Evolutionary conservation across 2,113 vertebrate genomes (phyloP).

Genomic region (Periophthalmodon schlosseri): DNA sequence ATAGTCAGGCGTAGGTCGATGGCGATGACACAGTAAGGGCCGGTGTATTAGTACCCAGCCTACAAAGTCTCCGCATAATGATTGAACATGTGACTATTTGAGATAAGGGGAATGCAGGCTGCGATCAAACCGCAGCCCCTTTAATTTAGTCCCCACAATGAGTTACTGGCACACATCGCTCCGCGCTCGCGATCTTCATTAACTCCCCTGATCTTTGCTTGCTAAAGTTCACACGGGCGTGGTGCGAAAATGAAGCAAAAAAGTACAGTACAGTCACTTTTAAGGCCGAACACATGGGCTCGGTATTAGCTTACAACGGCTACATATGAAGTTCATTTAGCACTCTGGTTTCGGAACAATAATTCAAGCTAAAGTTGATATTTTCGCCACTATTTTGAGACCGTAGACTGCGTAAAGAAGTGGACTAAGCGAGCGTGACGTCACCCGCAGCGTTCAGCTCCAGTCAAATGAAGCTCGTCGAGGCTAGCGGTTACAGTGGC

Average conservation of each 20-base stretch:
- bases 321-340: background rate
- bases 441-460: too few relatives aligned
- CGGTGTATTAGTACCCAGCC: constrained; percentile 50
- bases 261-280: background rate
- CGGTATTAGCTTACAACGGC: background rate
- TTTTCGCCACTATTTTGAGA: background rate
- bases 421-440: too few relatives aligned
- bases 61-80: constrained; percentile 61
- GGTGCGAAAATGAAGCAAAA: constrained; percentile 15
- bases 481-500: too few relatives aligned
- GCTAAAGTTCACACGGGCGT: constrained; percentile 18
- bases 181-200: constrained; percentile 52
- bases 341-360: background rate
- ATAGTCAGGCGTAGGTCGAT: constrained; percentile 40
- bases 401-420: too few relatives aligned
- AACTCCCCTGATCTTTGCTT: constrained; percentile 57
- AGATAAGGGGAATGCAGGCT: constrained; percentile 66
- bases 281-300: background rate
- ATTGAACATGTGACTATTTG: constrained; percentile 73
- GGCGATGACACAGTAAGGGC: constrained; percentile 49
- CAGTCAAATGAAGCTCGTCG: too few relatives aligned
- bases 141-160: constrained; percentile 61
- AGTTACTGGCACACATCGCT: constrained; percentile 57
- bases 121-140: constrained; percentile 57
- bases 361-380: background rate